Conservation (phyloP, 2,113 vertebrate genomes). For the Bubo blakistoni region DNA sequence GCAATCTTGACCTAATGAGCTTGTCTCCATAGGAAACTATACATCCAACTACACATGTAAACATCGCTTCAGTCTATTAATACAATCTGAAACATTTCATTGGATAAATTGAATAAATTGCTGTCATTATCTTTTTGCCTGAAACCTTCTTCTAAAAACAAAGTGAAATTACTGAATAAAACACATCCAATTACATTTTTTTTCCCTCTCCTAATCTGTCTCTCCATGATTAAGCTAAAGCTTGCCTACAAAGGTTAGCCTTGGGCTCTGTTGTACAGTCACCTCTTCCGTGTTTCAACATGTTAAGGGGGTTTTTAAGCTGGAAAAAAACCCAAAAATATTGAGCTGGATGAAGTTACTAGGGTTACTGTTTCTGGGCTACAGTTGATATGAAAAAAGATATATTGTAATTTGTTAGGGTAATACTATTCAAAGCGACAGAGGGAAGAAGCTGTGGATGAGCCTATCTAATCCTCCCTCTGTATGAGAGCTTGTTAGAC, state of each 20-base stretch:
- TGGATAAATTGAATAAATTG: background rate
- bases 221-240: background rate
- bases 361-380: constrained; percentile 43
- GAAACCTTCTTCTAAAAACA: constrained; percentile 23
- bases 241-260: constrained; percentile 40
- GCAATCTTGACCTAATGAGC: background rate
- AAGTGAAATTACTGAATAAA: constrained; percentile 34
- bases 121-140: constrained; percentile 34
- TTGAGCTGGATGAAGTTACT: constrained; percentile 49
- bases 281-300: constrained; percentile 50
- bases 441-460: background rate
- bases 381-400: background rate
- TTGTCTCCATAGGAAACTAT: background rate
- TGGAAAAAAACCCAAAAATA: background rate
- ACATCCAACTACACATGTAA: background rate
- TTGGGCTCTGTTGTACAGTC: constrained; percentile 44
- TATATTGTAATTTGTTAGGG: background rate
- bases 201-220: background rate
- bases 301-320: constrained; percentile 6
- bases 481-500: background rate
- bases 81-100: constrained; percentile 14
- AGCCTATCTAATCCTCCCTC: background rate
- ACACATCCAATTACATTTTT: background rate
- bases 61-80: background rate
- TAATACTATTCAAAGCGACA: background rate